These are phyloP conservation scores for Pelosia muscerda DNA, from an alignment of 2,888 invertebrate species.

Conservation along the genomic window DNA sequence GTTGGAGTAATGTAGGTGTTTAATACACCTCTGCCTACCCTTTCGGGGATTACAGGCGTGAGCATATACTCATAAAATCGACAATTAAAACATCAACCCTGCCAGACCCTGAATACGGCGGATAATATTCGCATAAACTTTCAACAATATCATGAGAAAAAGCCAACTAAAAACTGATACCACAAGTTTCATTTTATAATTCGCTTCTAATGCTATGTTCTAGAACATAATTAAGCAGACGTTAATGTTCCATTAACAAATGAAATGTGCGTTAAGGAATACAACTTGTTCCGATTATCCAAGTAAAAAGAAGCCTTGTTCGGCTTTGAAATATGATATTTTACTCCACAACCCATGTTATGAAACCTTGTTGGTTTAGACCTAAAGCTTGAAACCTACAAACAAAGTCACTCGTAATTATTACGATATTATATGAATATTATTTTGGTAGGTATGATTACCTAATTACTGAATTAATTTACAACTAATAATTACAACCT, in stretches of 20 bases:
- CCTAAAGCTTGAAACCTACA: neutral
- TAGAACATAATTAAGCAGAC: conserved; percentile 11
- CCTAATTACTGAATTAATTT: too few species aligned
- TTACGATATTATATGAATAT: neutral
- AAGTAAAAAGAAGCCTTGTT: conserved; percentile 38
- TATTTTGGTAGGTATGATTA: neutral
- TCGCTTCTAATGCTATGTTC: neutral
- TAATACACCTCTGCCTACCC: too few species aligned
- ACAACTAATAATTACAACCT: neutral
- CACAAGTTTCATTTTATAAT: neutral
- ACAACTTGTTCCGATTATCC: conserved; percentile 19
- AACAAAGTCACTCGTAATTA: neutral
- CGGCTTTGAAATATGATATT: conserved; percentile 52
- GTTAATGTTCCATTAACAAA: conserved; percentile 10
- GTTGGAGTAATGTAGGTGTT: too few species aligned
- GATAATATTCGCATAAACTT: too few species aligned
- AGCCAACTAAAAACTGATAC: too few species aligned
- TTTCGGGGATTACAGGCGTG: too few species aligned
- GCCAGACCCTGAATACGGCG: too few species aligned
- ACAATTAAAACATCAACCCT: too few species aligned
- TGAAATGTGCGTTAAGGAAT: conserved; percentile 21
- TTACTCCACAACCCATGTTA: conserved; percentile 33
- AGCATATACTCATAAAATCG: too few species aligned
- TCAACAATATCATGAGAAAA: too few species aligned
- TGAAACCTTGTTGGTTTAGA: conserved; percentile 43